Evolutionary conservation across 2,888 invertebrate species (phyloP).

Genomic region (Sarcophaga variegata): DNA sequence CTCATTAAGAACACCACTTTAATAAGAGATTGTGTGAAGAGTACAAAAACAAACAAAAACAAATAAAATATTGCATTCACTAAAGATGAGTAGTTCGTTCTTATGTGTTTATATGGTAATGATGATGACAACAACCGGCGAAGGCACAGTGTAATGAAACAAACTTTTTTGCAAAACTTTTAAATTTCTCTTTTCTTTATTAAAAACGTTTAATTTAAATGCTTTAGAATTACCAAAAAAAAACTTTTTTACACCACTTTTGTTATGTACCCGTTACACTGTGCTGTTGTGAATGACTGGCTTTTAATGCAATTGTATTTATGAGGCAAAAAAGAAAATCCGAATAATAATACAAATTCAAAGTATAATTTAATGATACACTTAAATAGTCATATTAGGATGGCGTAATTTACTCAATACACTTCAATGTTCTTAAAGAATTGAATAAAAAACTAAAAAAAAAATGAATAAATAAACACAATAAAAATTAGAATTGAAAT

Average conservation of each 20-base stretch:
- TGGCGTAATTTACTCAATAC: constrained; percentile 50
- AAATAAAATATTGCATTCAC: background rate
- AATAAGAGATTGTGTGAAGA: background rate
- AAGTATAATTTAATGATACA: constrained; percentile 37
- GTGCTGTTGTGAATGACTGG: background rate
- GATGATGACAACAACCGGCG: constrained; percentile 8
- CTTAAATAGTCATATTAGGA: constrained; percentile 40
- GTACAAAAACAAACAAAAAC: too few species aligned
- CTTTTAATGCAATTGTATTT: constrained; percentile 2
- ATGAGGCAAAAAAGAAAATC: background rate
- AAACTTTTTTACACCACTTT: background rate
- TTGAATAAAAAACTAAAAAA: background rate
- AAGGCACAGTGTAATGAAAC: constrained; percentile 26
- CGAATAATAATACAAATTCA: background rate
- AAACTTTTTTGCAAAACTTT: background rate
- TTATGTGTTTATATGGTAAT: constrained; percentile 46
- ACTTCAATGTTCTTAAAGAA: background rate
- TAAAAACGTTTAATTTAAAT: too few species aligned
- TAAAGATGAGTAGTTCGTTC: constrained; percentile 31
- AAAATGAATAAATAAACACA: background rate
- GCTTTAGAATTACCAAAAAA: too few species aligned
- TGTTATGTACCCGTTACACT: background rate
- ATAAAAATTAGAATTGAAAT: too few species aligned
- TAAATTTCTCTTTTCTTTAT: too few species aligned
- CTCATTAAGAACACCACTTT: background rate